phyloP scores from a whole-genome alignment of 2,888 invertebrate genomes.

The Syrphus vitripennis region DNA sequence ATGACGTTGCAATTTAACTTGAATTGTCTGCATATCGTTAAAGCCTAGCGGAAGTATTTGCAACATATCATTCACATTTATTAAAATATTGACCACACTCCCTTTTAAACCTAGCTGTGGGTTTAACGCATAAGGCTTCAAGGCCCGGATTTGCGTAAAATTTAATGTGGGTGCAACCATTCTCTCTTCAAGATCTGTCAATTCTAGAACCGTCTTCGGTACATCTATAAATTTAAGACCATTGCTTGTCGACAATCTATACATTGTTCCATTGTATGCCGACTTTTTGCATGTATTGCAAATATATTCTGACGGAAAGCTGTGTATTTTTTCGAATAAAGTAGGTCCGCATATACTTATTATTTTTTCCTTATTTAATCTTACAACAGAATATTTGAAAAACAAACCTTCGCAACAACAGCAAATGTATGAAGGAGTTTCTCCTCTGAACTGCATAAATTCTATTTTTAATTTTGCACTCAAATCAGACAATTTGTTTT shows the following conservation, averaged over 20 bases:
- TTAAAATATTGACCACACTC: too few relatives aligned
- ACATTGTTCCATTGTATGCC: not conserved
- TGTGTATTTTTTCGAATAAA: too few relatives aligned
- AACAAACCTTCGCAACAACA: not conserved
- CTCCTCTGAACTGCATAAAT: too few relatives aligned
- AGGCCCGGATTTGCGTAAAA: not conserved
- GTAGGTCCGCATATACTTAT: not conserved
- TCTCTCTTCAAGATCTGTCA: not conserved
- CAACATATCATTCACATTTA: too few relatives aligned
- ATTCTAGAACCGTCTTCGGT: not conserved
- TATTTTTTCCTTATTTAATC: not conserved
- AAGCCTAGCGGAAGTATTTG: too few relatives aligned
- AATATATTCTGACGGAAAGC: not conserved
- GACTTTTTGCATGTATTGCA: too few relatives aligned
- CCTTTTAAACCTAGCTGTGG: too few relatives aligned
- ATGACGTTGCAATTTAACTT: too few relatives aligned
- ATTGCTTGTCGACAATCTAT: not conserved
- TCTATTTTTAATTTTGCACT: too few relatives aligned
- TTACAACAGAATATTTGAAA: not conserved
- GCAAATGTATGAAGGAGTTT: not conserved
- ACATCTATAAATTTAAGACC: not conserved
- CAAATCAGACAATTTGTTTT: too few relatives aligned
- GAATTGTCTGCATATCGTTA: too few relatives aligned
- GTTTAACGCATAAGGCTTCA: not conserved
- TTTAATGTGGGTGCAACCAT: not conserved